Base-by-base conservation (phyloP, 1,140 invertebrate genomes). In the Melitaea cinxia region DNA sequence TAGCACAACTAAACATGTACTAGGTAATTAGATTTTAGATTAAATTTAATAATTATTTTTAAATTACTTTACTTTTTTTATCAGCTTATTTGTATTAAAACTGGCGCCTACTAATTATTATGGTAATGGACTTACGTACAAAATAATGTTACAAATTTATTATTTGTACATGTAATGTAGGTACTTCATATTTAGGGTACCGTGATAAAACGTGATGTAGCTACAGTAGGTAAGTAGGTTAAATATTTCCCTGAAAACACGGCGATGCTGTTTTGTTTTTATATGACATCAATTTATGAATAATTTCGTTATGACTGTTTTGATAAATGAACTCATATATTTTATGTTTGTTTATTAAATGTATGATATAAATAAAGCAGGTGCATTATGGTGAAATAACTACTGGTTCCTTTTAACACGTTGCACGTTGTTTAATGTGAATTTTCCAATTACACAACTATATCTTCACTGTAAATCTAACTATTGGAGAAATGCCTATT, bases 151-250 rank as follows among this genome's bases (percentile, higher is more conserved):
- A 19, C 1, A 14, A 9, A 47, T 47, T 47, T 21, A 47, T 47
- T 47, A 47, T 47, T 24, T 21, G 10, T 23, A 10, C 23, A 23
- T 47, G 21, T 23, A 47, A 12, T 12, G 23, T 47, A 19, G 7
- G 19, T 45, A n/a, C n/a, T 14, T n/a, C 7, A 42, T 42, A 47
- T 47, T 47, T 47, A 23, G 42, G 42, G 42, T 47, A 47, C 12
- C 23, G 42, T n/a, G 42, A 47, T 47, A 21, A 21, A 47, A 21
- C 23, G 21, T 23, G 42, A n/a, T 10, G 14, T 42, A 42, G 17
- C 4, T 47, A 49, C 55, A 45, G 21, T 45, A 19, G 49, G 26
- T 49, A 45, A 59, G 15, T 59, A 33, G 56, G 56, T 59, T 59
- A 49, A 24, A 49, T 49, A 21, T 59, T 49, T 28, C 42, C 56